Evolutionary conservation across 2,888 invertebrate species (phyloP).

Genomic region (Byasa hedistus): DNA sequence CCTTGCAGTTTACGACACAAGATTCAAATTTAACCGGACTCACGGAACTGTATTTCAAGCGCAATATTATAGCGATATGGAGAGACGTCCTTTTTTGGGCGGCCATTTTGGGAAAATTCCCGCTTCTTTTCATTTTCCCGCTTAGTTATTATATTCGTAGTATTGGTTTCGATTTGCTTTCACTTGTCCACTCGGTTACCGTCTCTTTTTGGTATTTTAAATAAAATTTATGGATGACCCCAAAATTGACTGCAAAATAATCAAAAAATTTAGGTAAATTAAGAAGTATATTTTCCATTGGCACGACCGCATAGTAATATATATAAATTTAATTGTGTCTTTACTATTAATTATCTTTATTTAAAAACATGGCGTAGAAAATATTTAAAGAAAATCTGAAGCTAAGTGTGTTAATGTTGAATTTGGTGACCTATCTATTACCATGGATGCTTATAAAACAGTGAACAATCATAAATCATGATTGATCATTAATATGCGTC

Average conservation of each 20-base stretch:
- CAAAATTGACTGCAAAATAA: no score
- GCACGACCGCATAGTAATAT: no score
- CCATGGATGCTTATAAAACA: not conserved
- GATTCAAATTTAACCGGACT: constrained; percentile 1
- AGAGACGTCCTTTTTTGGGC: constrained; percentile 36
- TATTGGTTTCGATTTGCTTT: constrained; percentile 35
- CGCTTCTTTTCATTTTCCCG: constrained; percentile 38
- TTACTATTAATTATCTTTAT: no score
- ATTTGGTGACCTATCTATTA: not conserved
- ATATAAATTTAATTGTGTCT: no score
- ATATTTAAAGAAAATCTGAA: not conserved
- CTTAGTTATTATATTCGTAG: constrained; percentile 42
- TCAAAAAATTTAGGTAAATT: no score
- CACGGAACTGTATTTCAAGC: constrained; percentile 15
- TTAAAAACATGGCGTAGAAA: no score
- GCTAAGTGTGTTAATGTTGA: not conserved
- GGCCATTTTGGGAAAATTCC: constrained; percentile 48
- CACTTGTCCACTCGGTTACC: not conserved
- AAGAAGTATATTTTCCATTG: no score
- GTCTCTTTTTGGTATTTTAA: no score
- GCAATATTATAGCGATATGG: constrained; percentile 38
- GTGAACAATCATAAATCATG: constrained; percentile 4
- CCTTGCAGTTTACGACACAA: not conserved
- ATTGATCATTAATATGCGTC: constrained; percentile 10
- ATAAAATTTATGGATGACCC: no score